Conservation (phyloP, 2,113 vertebrate species). For the Microtus ochrogaster region DNA sequence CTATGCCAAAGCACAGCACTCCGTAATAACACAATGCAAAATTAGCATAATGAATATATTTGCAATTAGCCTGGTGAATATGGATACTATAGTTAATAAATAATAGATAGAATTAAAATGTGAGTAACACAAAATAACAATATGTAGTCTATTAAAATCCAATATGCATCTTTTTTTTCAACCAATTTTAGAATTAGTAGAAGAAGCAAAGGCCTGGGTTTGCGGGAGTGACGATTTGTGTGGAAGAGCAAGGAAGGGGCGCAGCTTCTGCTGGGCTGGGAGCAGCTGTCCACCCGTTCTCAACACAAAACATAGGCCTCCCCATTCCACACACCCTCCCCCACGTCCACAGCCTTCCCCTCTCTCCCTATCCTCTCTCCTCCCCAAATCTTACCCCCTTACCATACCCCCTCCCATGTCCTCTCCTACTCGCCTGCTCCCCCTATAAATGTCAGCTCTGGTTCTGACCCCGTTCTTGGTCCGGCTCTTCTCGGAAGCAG, state of each 20-base stretch:
- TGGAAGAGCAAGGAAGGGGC: not conserved
- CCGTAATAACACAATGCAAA: not conserved
- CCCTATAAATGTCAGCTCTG: not conserved
- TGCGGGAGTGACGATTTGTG: not conserved
- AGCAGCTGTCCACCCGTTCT: not conserved
- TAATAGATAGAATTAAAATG: not conserved
- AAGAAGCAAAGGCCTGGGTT: not conserved
- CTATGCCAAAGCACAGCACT: not conserved
- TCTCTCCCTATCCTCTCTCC: not conserved
- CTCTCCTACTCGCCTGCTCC: not conserved
- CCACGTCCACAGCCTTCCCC: not conserved
- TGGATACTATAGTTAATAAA: not conserved
- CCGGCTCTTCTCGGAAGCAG: not conserved
- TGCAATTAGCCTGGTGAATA: not conserved
- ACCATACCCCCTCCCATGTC: fast-evolving
- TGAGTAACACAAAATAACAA: not conserved
- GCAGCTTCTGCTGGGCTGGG: not conserved
- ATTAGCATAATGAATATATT: not conserved
- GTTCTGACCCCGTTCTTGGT: not conserved
- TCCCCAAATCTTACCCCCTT: fast-evolving
- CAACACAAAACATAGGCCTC: not conserved
- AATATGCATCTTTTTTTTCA: not conserved
- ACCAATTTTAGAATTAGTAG: not conserved
- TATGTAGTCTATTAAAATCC: not conserved
- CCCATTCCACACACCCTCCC: not conserved